Evolutionary conservation across 2,888 invertebrate species (phyloP).

Genomic region (Brachycybe producta): DNA sequence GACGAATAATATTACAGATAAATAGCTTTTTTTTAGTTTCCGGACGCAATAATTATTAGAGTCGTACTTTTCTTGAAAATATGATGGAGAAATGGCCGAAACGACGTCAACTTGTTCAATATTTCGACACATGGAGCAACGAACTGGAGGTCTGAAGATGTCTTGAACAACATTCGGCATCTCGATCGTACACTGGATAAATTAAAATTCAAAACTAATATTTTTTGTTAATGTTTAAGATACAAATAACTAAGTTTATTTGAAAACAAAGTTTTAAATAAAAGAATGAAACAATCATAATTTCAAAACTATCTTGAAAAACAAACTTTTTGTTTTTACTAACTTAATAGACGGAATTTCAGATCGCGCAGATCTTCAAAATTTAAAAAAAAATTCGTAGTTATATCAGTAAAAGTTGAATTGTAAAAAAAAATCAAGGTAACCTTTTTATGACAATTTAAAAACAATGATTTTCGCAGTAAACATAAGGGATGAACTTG

Average conservation of each 20-base stretch:
- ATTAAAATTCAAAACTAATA: not conserved
- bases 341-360: no score
- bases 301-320: not conserved
- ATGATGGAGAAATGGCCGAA: slow-evolving; percentile 47
- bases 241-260: no score
- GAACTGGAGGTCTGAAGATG: slow-evolving; percentile 61
- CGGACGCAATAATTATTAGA: not conserved
- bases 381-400: no score
- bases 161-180: slow-evolving; percentile 28
- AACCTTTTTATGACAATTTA: no score
- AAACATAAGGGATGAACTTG: no score
- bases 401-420: no score
- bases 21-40: no score
- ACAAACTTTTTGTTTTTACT: not conserved
- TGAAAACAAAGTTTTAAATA: not conserved
- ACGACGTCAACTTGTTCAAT: slow-evolving; percentile 52
- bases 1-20: no score
- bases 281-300: not conserved
- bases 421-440: no score
- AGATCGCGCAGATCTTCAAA: no score
- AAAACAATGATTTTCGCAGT: no score
- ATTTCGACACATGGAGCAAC: slow-evolving; percentile 61
- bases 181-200: slow-evolving; percentile 26
- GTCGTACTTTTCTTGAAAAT: slow-evolving; percentile 54
- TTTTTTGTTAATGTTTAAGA: not conserved